Percentiles rank a stretch among this genome's conserved stretches.
Evolutionary conservation across 1,140 invertebrate species (phyloP).

Genomic region (Drosophila orosa): DNA sequence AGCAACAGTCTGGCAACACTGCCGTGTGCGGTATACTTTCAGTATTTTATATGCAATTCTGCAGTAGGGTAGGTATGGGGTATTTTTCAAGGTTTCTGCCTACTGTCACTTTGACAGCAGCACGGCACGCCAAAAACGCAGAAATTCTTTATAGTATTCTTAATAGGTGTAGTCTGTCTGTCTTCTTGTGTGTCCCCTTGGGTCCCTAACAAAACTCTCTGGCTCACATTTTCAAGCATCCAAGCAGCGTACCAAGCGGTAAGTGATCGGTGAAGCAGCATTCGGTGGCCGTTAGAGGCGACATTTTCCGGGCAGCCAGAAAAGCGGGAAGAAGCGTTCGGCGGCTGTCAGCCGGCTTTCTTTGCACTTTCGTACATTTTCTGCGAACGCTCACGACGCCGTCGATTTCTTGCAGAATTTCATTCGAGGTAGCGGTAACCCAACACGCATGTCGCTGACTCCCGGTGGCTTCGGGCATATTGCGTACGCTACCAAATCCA

Average conservation of each 20-base stretch:
- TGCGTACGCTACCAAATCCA: not conserved
- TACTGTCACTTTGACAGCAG: conserved; percentile 10
- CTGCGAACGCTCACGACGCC: not conserved
- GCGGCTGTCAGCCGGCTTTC: conserved; percentile 6
- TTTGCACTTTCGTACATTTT: not conserved
- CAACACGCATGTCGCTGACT: conserved; percentile 14
- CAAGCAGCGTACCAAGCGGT: not conserved
- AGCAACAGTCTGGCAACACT: not conserved
- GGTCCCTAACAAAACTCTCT: no score
- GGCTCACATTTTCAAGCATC: no score
- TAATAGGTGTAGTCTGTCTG: not conserved
- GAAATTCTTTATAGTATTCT: not conserved
- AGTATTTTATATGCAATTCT: not conserved
- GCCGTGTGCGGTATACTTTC: not conserved
- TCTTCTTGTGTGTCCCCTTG: not conserved
- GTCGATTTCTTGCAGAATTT: not conserved
- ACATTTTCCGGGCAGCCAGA: conserved; percentile 1
- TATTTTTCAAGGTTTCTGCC: not conserved
- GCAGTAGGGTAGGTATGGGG: not conserved
- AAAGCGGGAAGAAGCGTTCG: conserved; percentile 9
- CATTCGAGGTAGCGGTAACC: not conserved
- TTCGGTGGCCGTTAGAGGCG: not conserved
- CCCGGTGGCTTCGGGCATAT: not conserved
- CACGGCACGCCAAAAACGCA: conserved; percentile 34
- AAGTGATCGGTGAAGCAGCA: not conserved